A percentile compares a stretch with the other conserved stretches of the same genome.
Evolutionary conservation across 2,113 vertebrate genomes (phyloP).

Genomic region (Ictalurus punctatus): DNA sequence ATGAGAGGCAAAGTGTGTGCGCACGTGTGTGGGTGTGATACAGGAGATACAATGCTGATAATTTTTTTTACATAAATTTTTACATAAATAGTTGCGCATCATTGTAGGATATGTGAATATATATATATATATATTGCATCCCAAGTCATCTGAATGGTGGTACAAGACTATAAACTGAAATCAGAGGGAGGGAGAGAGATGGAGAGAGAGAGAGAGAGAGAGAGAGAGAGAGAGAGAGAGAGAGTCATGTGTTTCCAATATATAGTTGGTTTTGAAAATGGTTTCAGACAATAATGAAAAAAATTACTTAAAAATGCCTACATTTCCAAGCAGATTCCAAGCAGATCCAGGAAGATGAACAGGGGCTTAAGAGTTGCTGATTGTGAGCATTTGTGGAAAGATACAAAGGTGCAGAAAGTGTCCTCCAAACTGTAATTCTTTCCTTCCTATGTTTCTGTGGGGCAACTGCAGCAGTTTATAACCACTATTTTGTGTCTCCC

Average conservation of each 20-base stretch:
- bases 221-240: neutral
- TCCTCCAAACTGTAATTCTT: constrained; percentile 60
- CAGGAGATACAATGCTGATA: neutral
- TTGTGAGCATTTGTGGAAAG: constrained; percentile 9
- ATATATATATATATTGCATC: too few species aligned
- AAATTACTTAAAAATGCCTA: neutral
- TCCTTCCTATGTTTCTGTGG: constrained; percentile 75
- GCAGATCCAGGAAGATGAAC: neutral
- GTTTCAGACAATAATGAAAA: neutral
- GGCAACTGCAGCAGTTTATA: constrained; percentile 88
- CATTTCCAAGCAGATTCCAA: neutral
- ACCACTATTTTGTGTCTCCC: constrained; percentile 91
- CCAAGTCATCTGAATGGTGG: too few species aligned
- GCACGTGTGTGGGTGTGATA: neutral
- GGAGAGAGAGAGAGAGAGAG: neutral
- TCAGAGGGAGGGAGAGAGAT: too few species aligned
- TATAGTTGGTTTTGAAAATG: neutral
- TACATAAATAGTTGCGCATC: neutral
- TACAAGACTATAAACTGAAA: neutral
- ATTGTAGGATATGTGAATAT: neutral
- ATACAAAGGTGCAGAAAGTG: constrained; percentile 53
- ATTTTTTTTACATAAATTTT: neutral
- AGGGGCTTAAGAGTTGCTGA: neutral
- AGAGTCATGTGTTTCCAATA: neutral
- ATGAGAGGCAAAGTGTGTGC: constrained; percentile 68